These are phyloP conservation scores for Pipistrellus pygmaeus DNA, from an alignment of 2,797 vertebrate genomes.

Conservation along the genomic window DNA sequence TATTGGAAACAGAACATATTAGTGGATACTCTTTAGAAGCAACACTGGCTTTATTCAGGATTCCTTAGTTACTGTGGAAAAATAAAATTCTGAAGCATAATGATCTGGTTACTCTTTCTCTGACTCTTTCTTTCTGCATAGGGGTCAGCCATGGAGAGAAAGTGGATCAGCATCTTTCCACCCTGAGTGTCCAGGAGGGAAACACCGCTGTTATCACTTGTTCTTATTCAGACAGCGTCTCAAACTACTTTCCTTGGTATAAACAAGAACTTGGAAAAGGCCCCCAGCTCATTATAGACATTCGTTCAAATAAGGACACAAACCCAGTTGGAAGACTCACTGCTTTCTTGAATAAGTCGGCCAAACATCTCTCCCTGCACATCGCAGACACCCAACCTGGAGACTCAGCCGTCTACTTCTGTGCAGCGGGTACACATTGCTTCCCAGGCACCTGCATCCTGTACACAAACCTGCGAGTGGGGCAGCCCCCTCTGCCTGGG, in stretches of 20 bases:
- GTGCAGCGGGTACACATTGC: conserved; percentile 41
- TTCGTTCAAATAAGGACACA: not conserved
- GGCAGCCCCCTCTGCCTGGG: not conserved
- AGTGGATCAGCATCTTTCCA: not conserved
- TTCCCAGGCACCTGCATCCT: not conserved
- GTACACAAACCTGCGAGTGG: not conserved
- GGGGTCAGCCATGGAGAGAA: not conserved
- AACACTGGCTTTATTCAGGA: not conserved
- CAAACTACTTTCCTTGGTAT: not conserved
- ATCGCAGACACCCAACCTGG: not conserved
- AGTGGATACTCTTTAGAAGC: not conserved
- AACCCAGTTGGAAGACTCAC: accelerated
- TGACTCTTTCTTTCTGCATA: not conserved
- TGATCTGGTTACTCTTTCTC: not conserved
- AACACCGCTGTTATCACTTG: not conserved
- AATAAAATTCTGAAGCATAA: accelerated
- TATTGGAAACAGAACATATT: not conserved
- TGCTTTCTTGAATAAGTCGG: not conserved
- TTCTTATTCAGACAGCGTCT: not conserved
- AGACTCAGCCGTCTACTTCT: conserved; percentile 71
- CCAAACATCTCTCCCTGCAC: conserved; percentile 58
- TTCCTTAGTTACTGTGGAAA: not conserved
- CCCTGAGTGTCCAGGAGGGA: conserved; percentile 32
- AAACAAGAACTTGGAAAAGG: conserved; percentile 30
- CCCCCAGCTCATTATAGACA: not conserved